Evolutionary conservation across 1,140 invertebrate species (phyloP), one percentile per base, ranked within the genome.

Genomic region (Sminthurinus signatus): DNA sequence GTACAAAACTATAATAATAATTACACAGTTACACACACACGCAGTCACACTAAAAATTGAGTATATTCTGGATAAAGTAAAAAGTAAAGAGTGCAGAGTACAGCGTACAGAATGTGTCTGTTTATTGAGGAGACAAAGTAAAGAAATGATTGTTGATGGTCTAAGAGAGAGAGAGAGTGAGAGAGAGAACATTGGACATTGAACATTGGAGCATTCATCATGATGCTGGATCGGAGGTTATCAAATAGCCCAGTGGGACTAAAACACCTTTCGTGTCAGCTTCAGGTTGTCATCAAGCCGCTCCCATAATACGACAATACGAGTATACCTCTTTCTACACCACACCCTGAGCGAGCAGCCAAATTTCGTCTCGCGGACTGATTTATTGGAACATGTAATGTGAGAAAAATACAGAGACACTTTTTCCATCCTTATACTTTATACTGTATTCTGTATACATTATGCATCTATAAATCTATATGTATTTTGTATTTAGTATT

Each of bases 251-350:
- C 61, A 48, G 31, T 29, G 36, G 28, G 61, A 63, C 61, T 68
- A 68, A 68, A 68, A 68, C 62, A 64, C 59, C 62, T 68, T 68
- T 68, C 67, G 59, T 68, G 67, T 68, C 62, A 60, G 44, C 60
- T 62, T 62, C 60, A 58, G 52, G 28, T 58, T 67, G 67, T 64
- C 46, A 63, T 61, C 46, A 44, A 61, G 67, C 67, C 67, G 67
- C 67, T 69, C 67, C 67, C 60, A 52, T 55, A 57, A 25, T 23
- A 10, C 29, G 3, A 8, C 31, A n/a, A n/a, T 57, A 42, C 14
- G 5, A 27, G 8, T 39, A 3, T 36, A 8, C 32, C 25, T 43
- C 39, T 60, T 61, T 59, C 31, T 48, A 50, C 50, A 62, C 67
- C 67, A 69, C 67, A 69, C 67, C 67, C 67, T 60, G 25, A 29